phyloP scores from a whole-genome alignment of 2,113 vertebrate genomes.

The Cranoglanis bouderius region DNA sequence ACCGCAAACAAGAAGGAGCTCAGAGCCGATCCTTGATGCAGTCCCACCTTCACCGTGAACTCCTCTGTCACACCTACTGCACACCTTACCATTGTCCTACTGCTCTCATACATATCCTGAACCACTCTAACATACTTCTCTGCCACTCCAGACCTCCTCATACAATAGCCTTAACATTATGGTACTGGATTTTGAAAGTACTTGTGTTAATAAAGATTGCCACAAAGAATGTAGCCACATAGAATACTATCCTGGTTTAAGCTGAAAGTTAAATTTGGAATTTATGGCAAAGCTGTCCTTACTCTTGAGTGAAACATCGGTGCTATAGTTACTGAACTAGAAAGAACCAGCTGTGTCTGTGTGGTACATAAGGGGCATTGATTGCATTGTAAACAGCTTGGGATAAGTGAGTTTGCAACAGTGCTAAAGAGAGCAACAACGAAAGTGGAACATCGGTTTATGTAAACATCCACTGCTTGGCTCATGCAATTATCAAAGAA shows the following conservation, averaged over 20 bases:
- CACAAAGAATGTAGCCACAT: slow-evolving; percentile 1
- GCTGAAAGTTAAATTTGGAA: slow-evolving; percentile 18
- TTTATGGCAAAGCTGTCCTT: slow-evolving; percentile 17
- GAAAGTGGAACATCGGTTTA: slow-evolving; percentile 31
- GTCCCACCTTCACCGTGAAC: too few relatives aligned
- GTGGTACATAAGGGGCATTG: slow-evolving; percentile 32
- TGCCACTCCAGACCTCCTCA: too few relatives aligned
- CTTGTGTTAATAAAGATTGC: neutral
- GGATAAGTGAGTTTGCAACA: slow-evolving; percentile 44
- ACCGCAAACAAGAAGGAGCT: too few relatives aligned
- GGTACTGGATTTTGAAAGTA: neutral
- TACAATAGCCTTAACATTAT: neutral
- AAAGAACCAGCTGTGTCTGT: slow-evolving; percentile 40
- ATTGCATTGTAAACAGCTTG: slow-evolving; percentile 14
- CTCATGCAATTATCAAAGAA: slow-evolving; percentile 9
- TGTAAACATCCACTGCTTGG: slow-evolving; percentile 43
- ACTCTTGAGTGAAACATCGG: slow-evolving; percentile 37
- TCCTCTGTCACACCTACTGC: too few relatives aligned
- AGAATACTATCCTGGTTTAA: neutral
- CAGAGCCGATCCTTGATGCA: too few relatives aligned
- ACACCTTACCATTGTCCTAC: too few relatives aligned
- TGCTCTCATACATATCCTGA: too few relatives aligned
- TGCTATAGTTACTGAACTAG: slow-evolving; percentile 26
- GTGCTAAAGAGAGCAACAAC: slow-evolving; percentile 36
- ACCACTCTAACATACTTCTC: too few relatives aligned